Conservation (phyloP, 2,888 invertebrate species). For the Diarsia mendica region DNA sequence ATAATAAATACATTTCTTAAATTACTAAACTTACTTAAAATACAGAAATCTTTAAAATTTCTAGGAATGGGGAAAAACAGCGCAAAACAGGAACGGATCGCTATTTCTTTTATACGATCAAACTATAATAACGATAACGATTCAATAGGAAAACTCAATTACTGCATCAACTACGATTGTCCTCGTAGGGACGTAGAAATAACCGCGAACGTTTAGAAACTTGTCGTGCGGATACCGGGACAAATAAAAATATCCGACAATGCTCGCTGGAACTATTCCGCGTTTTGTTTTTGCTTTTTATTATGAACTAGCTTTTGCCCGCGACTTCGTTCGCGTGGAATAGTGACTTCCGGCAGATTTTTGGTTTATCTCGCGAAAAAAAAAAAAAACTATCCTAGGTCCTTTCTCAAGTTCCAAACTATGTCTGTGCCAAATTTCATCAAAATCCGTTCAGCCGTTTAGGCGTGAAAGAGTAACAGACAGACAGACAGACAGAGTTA, state of each 20-base stretch:
- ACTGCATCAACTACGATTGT: slow-evolving; percentile 34
- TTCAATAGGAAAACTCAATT: slow-evolving; percentile 37
- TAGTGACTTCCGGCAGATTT: too few relatives aligned
- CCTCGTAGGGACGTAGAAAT: slow-evolving; percentile 36
- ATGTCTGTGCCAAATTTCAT: too few relatives aligned
- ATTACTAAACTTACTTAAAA: background rate
- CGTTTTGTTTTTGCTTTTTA: slow-evolving; percentile 48
- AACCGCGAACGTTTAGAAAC: slow-evolving; percentile 58
- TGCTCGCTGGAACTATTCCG: slow-evolving; percentile 22
- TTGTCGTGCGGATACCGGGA: slow-evolving; percentile 60
- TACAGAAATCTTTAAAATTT: background rate
- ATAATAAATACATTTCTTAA: background rate
- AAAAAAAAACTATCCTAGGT: too few relatives aligned
- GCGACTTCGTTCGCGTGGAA: too few relatives aligned
- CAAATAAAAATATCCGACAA: slow-evolving; percentile 65
- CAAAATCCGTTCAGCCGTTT: too few relatives aligned
- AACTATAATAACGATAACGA: slow-evolving; percentile 14
- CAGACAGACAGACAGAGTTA: too few relatives aligned
- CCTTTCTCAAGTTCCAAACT: too few relatives aligned
- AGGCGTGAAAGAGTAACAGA: too few relatives aligned
- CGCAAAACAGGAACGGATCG: background rate
- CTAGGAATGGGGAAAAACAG: background rate
- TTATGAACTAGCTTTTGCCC: too few relatives aligned
- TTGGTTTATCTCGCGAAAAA: too few relatives aligned
- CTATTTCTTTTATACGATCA: background rate